These are phyloP conservation scores for Numida meleagris DNA, from an alignment of 2,113 vertebrate species.

Conservation along the genomic window DNA sequence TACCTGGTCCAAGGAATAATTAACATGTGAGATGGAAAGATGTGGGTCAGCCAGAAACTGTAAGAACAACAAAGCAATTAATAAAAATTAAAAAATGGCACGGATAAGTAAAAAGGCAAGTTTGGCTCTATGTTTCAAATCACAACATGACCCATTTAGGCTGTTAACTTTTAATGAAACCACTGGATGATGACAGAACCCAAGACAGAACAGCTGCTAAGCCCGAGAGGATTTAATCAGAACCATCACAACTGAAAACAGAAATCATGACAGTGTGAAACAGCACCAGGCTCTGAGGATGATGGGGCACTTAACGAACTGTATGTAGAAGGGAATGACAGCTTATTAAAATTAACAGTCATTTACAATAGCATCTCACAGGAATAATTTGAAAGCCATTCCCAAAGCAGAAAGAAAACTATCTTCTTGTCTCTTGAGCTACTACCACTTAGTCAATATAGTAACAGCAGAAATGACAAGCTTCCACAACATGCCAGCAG, in stretches of 20 bases:
- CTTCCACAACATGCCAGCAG: background rate
- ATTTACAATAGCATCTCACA: background rate
- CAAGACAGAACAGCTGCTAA: background rate
- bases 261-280: background rate
- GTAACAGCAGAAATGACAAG: background rate
- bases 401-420: background rate
- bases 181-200: background rate
- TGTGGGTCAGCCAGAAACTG: slow-evolving; percentile 97
- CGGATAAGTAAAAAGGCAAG: background rate
- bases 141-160: background rate
- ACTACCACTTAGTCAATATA: background rate
- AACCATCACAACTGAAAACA: background rate
- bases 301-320: background rate
- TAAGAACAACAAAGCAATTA: slow-evolving; percentile 62
- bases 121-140: background rate
- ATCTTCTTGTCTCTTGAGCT: background rate
- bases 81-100: background rate
- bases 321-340: background rate
- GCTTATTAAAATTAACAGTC: background rate
- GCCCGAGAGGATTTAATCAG: background rate
- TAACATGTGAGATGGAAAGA: slow-evolving; percentile 95
- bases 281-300: background rate
- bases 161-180: background rate
- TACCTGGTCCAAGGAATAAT: slow-evolving; percentile 97
- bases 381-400: background rate